These are phyloP conservation scores for Pantherophis guttatus DNA, from an alignment of 2,113 vertebrate genomes.

Conservation along the genomic window DNA sequence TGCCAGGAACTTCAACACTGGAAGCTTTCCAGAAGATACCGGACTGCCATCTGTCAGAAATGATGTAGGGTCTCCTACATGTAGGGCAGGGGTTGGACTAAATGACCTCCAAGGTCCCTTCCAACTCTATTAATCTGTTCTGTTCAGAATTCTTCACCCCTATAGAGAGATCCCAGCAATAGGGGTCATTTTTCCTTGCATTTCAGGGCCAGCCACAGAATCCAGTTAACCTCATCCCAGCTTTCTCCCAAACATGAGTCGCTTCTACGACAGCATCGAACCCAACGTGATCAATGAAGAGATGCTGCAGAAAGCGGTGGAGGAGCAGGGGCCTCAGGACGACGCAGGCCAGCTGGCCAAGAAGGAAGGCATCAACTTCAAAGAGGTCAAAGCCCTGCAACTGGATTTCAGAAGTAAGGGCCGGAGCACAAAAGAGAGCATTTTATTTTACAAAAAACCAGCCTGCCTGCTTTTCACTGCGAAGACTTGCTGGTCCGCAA, in stretches of 20 bases:
- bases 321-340: slow-evolving; percentile 69
- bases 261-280: slow-evolving; percentile 50
- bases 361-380: slow-evolving; percentile 68
- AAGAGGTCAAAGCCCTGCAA: slow-evolving; percentile 72
- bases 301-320: slow-evolving; percentile 72
- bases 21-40: no score
- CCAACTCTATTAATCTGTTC: no score
- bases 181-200: neutral
- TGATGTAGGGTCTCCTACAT: no score
- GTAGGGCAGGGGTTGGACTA: no score
- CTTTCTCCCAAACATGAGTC: slow-evolving; percentile 8
- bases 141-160: neutral
- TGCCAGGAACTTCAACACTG: neutral
- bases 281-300: slow-evolving; percentile 77
- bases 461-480: neutral
- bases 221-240: neutral
- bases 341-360: slow-evolving; percentile 61
- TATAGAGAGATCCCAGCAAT: neutral
- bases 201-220: neutral
- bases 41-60: no score
- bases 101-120: no score
- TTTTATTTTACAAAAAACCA: no score
- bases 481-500: neutral
- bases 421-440: neutral
- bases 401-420: slow-evolving; percentile 83